Percentiles rank a stretch among this genome's conserved stretches.
phyloP scores from a whole-genome alignment of 2,797 vertebrate genomes.

The Manis crassicaudata region DNA sequence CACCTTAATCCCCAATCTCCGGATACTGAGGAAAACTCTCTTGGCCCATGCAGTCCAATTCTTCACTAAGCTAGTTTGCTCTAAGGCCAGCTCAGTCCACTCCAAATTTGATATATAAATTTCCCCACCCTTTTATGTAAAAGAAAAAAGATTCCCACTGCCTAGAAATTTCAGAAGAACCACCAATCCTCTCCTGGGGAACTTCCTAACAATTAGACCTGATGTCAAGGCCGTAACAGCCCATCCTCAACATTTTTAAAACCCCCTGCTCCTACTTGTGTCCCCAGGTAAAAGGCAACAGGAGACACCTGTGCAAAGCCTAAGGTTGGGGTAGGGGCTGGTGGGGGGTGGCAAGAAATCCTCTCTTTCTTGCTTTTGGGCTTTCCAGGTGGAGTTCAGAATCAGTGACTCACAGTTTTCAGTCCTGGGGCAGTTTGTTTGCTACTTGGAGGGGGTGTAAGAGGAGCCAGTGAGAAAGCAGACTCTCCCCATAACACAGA shows the following conservation, averaged over 20 bases:
- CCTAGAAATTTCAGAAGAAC: conserved; percentile 57
- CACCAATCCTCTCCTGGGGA: conserved; percentile 34
- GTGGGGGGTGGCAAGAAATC: conserved; percentile 7
- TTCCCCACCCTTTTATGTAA: conserved; percentile 30
- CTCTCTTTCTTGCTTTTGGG: conserved; percentile 9
- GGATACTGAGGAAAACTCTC: conserved; percentile 47
- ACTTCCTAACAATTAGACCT: conserved; percentile 50
- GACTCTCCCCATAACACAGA: conserved; percentile 15
- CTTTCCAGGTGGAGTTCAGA: conserved; percentile 58
- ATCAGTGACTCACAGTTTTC: conserved; percentile 49
- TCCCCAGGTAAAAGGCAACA: conserved; percentile 43
- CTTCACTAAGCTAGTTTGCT: conserved; percentile 52
- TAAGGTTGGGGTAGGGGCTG: conserved; percentile 17
- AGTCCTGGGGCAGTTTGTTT: conserved; percentile 34
- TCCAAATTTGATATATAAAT: conserved; percentile 54
- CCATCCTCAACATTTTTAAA: not conserved
- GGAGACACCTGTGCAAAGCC: conserved; percentile 30
- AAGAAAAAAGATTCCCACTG: conserved; percentile 53
- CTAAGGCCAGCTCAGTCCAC: conserved; percentile 21
- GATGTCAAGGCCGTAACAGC: conserved; percentile 22
- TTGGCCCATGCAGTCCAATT: conserved; percentile 13
- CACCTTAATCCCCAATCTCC: not conserved
- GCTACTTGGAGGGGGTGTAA: conserved; percentile 43
- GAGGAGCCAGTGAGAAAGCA: conserved; percentile 60
- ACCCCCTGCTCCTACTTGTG: not conserved